A percentile compares a stretch with the other conserved stretches of the same genome.
These are phyloP conservation scores for Drosophila macrospina DNA, from an alignment of 2,888 invertebrate species.

Conservation along the genomic window DNA sequence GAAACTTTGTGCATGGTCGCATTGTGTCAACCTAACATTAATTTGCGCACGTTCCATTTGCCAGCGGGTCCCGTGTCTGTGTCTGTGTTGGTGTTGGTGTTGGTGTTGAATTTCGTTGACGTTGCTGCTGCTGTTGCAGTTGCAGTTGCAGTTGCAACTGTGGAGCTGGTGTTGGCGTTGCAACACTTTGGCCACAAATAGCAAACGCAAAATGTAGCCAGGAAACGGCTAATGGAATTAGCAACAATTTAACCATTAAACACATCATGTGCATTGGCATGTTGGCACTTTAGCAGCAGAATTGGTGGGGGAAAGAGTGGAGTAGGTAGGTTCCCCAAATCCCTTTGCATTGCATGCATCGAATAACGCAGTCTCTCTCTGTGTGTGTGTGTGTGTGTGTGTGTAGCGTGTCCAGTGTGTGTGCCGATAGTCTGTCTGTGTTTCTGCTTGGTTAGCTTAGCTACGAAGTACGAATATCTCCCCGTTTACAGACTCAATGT, in stretches of 20 bases:
- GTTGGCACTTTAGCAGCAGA: slow-evolving; percentile 53
- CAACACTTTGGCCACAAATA: slow-evolving; percentile 74
- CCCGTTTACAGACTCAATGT: slow-evolving; percentile 3
- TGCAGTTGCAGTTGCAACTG: slow-evolving; percentile 18
- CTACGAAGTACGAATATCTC: slow-evolving; percentile 34
- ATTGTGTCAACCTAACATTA: slow-evolving; percentile 70
- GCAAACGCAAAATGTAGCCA: slow-evolving; percentile 59
- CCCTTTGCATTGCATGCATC: slow-evolving; percentile 33
- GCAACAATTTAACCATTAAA: slow-evolving; percentile 82
- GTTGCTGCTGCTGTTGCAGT: slow-evolving; percentile 14
- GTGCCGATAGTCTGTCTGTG: slow-evolving; percentile 21
- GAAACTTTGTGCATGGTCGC: slow-evolving; percentile 60
- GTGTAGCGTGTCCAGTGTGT: slow-evolving; percentile 14
- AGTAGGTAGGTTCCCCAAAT: slow-evolving; percentile 11
- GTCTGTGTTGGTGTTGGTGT: neutral
- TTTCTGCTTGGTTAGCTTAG: slow-evolving; percentile 58
- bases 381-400: neutral
- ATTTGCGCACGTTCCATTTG: slow-evolving; percentile 75
- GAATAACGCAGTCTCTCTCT: slow-evolving; percentile 37
- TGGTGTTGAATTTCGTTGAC: slow-evolving; percentile 22
- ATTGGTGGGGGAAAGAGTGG: too few relatives aligned
- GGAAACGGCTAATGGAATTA: slow-evolving; percentile 76
- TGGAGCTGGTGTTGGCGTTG: slow-evolving; percentile 36
- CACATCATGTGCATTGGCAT: slow-evolving; percentile 80
- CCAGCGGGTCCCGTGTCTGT: slow-evolving; percentile 35